A percentile compares a stretch with the other conserved stretches of the same genome.
Evolutionary conservation across 2,888 invertebrate species (phyloP).

Genomic region (Biston betularia): DNA sequence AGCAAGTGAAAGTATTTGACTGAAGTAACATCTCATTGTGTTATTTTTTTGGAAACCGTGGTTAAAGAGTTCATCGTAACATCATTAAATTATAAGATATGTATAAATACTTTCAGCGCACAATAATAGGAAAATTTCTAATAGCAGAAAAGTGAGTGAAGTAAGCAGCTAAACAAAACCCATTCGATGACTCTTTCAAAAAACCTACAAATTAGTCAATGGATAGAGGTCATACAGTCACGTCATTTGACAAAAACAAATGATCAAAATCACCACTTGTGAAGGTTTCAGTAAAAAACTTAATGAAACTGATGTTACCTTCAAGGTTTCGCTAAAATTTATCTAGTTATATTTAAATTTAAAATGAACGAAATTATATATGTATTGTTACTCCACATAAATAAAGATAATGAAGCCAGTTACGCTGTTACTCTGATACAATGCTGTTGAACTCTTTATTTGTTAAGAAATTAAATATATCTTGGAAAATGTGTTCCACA

Average conservation of each 20-base stretch:
- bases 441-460: conserved; percentile 16
- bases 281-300: conserved; percentile 25
- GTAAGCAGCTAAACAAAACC: not conserved
- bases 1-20: too few relatives aligned
- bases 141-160: not conserved
- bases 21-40: too few relatives aligned
- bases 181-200: conserved; percentile 18
- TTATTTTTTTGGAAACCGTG: too few relatives aligned
- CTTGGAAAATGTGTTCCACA: not conserved
- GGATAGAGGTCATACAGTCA: conserved; percentile 48
- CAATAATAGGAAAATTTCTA: not conserved
- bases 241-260: conserved; percentile 41
- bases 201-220: conserved; percentile 47
- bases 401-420: conserved; percentile 10
- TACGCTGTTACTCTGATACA: conserved; percentile 4
- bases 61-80: too few relatives aligned
- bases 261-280: conserved; percentile 12
- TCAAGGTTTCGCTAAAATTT: conserved; percentile 11
- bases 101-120: too few relatives aligned
- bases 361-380: conserved; percentile 4
- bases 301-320: conserved; percentile 18
- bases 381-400: conserved; percentile 10
- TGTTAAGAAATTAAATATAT: conserved; percentile 1
- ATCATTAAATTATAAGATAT: too few relatives aligned
- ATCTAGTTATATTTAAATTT: conserved; percentile 6